Evolutionary conservation across 2,797 vertebrate genomes (phyloP), one percentile per base, ranked within the genome.

Genomic region (Xiphophorus birchmanni): DNA sequence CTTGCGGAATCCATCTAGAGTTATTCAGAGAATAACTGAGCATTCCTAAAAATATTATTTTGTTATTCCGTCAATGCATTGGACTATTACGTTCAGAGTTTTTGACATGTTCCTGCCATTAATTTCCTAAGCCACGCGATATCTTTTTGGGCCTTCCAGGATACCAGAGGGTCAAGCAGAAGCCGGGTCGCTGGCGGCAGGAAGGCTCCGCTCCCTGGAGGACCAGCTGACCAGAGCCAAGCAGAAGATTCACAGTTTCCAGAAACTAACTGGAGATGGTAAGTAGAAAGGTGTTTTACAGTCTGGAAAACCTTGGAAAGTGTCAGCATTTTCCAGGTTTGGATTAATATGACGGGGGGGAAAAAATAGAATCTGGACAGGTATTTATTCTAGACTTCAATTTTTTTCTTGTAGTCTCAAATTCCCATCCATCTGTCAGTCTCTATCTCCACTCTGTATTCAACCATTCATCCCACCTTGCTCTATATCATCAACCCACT

Each of bases 211-310:
- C 87, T 96, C 97, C 91, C 96, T 99, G 96, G 98, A 99, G 91
- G 98, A 98, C 79, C 97, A 99, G 93, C 96, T 99, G 86, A 94
- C 96, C 94, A 96, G 97, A 96, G 98, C 98, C 96, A 99, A 98
- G 95, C 97, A 98, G 95, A 97, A 99, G 96, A 98, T 99, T 94
- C 97, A 98, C 95, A 98, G 95, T 94, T 98, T 97, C 90, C 98
- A 98, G 95, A 97, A 97, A 92, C 94, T 95, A 89, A 97, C 97
- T 76, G 97, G 97, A 95, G 96, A 97, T 82, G 97, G 98, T 98
- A 95, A 92, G 96, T 93, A 84, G 80, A 12, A 72, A 44, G 37
- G 11, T 44, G 11, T 5, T 71, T 4, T 11, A 6, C 29, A 63
- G 17, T 4, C 17, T 65, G 63, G 8, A 37, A 42, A 42, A 69